Evolutionary conservation across 2,888 invertebrate species (phyloP), one percentile per base, ranked within the genome.

Genomic region (Yponomeuta sedellus): DNA sequence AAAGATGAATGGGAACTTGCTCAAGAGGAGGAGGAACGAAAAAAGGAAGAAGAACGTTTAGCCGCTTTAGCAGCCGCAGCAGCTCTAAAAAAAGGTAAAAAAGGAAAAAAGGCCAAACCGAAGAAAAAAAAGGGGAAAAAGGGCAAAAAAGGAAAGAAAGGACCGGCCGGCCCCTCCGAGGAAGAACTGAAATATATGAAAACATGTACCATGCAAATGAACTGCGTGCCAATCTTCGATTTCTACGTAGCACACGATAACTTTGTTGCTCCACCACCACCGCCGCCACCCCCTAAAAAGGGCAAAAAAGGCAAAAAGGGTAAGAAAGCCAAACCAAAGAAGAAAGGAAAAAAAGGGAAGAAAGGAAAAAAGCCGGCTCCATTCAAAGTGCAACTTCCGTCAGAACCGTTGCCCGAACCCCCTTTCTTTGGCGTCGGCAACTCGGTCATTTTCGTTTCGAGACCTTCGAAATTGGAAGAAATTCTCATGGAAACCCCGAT

Each of bases 161-260:
- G 78, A 69, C 88, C 90, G n/a, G 83, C 83, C 0, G 70, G 77
- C 70, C 90, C 88, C 12, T 85, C 89, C 0, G 90, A 89, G 75
- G 91, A 91, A 79, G 91, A 91, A 79, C 74, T 89, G 76, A 90
- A 90, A 70, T 91, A 78, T 67, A 84, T 88, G 85, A 83, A 87
- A 79, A 86, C 90, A 2, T 91, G 91, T 69, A 85, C 88, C 0
- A 72, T 89, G 75, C 84, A 90, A 75, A 85, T 91, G 84, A 83
- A 81, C 64, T 91, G 91, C 69, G 70, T 85, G 22, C 90, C 91
- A 1, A 66, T 91, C 19, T 91, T 91, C 71, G 86, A 91, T 69
- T 91, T 91, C 66, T 83, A 83, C 66, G 79, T 91, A 10, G 90
- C 90, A n/a, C 91, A 91, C 68, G 91, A 91, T 67, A 91, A 91